Base-by-base conservation (phyloP, 2,113 vertebrate genomes). In the Dascyllus trimaculatus region DNA sequence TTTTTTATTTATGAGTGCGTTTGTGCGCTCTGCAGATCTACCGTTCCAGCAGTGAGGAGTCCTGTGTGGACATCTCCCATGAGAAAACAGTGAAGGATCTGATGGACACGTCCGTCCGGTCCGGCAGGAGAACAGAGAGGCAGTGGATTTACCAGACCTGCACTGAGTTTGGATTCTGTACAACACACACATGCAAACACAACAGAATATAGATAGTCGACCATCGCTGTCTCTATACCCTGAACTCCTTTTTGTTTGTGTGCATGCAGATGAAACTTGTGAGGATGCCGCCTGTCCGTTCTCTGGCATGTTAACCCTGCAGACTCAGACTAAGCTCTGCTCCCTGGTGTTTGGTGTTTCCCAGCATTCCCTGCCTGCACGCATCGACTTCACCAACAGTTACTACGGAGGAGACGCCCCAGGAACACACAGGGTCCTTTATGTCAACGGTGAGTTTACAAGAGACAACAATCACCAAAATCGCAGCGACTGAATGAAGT, bases 91-190 rank as follows among this genome's bases (percentile, higher is more conserved):
- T 96, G 71, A 64, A 80, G 3, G 87, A 91, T 1, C 88, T 97
- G 79, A 92, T 79, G 67, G 75, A 91, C 70, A 94, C 93, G 0
- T 73, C 76, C 2, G 14, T 91, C 10, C 71, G 22, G 1, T 48
- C 14, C 0, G 52, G 70, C 0, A 75, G 88, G 0, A 63, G 88
- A 13, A 73, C 86, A 11, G 82, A 80, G 57, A 92, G 96, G 70
- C 95, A 95, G 86, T 97, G 96, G 96, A 80, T 88, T 70, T 97
- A 96, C 85, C 96, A 97, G 91, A 95, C 95, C 3, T 97, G 96
- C 89, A 94, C 95, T 0, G 96, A 97, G 81, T 97, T 97, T 7
- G 96, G 96, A 85, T 96, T 96, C 90, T 97, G 96, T 97, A 89
- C 90, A 93, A 53, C 3, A 75, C 54, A 68, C 46, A 56, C 35